Base-by-base conservation (phyloP, 2,113 vertebrate genomes). In the Parotia lawesii region DNA sequence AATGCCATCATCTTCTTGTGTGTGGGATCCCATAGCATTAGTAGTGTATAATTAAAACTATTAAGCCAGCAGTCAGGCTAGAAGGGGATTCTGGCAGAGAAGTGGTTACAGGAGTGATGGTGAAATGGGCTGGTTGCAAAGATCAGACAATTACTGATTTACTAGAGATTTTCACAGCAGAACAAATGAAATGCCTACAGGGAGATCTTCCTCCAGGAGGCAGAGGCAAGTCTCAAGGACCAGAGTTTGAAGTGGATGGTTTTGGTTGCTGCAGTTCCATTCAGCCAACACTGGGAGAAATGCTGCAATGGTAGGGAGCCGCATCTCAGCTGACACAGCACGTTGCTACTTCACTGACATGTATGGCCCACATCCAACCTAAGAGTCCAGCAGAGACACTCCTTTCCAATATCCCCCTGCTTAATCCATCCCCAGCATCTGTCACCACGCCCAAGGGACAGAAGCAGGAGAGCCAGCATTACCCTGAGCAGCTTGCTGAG, bases 301-400 rank as follows among this genome's bases (percentile, higher is more conserved):
- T 1, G 21, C 76, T 51, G 60, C 0, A 0, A 29, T 33, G 42
- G 47, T 66, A 4, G 1, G 45, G 60, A 87, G 47, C 47, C 51
- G 64, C 75, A 58, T 53, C 71, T 45, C 37, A 11, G 72, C 8
- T 87, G 87, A 85, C 64, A 51, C 22, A 70, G 71, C 56, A 54
- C 8, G 13, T 20, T 69, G 58, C 44, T 65, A 15, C 70, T 89
- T 74, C 35, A 35, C n/a, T 75, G 51, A 84, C 78, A 48, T 23
- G 5, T 15, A 10, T 56, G 61, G 65, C 48, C 57, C 48, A 38
- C 47, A 35, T 53, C n/a, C 81, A 94, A 35, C 7, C 2, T 12
- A 29, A 45, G 45, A 81, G 45, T 23, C 84, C 25, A 19, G 5
- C 31, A 73, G 58, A 82, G 44, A 29, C 37, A 79, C 9, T 74